Evolutionary conservation across 2,888 invertebrate genomes (phyloP), one percentile per base, ranked within the genome.

Genomic region (Tuberolachnus salignus): DNA sequence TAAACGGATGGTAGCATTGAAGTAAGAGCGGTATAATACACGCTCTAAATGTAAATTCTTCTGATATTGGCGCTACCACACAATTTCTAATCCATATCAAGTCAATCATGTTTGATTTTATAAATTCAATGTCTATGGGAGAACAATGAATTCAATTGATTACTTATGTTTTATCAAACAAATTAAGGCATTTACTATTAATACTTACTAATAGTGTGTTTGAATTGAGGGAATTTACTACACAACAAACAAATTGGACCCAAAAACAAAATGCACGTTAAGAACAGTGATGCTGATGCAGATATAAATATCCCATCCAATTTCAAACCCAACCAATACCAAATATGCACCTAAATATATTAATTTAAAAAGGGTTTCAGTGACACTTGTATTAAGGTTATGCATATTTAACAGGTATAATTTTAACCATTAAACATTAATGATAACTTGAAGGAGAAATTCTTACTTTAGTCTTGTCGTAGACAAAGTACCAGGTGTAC

Each of bases 41-140:
- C 1, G 96, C 94, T 82, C 98, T 88, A 86, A 95, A 98, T 10
- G 95, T 95, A 88, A 97, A 95, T 86, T 98, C 98, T 86, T 98
- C 98, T 80, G 96, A 94, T 71, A 97, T 85, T 0, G 97, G 98
- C 0, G 97, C 97, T 83, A 97, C 92, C 44, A 97, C 86, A 84
- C 94, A 92, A 85, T 95, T 95, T 81, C 97, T 88, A 83, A 95
- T 88, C 95, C 95, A 96, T 46, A 92, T 89, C 74, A 94, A 87
- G 83, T 93, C 93, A 83, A 88, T 89, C 81, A 91, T 87, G 83
- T 90, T 91, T 78, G 89, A 89, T 78, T 90, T 85, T 94, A 94
- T 92, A 83, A 91, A 92, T 81, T 89, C 87, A 0, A 90, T 89
- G 84, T 92, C 94, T 93, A 84, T n/a, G 6, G 34, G 34, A 26